Base-by-base conservation (phyloP, 2,113 vertebrate species). In the Siniperca chuatsi region DNA sequence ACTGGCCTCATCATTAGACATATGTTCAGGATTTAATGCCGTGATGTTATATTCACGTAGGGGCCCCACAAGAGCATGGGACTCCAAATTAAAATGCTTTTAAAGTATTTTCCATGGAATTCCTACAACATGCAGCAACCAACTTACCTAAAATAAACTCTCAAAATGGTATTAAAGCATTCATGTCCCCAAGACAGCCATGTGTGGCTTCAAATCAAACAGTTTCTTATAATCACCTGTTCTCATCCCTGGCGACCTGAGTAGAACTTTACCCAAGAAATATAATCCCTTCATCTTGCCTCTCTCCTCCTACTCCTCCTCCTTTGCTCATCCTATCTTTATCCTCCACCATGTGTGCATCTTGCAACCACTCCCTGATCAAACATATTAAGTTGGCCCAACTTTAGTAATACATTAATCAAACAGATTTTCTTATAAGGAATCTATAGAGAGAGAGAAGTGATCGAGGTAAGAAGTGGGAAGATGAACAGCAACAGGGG, bases 1-100 rank as follows among this genome's bases (percentile, higher is more conserved):
- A 75, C 74, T 10, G 44, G 75, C 75, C 64, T 73, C 78, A 79
- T 90, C 87, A 84, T 85, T 68, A 83, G 78, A 83, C 79, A 79
- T 89, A 87, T 85, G 83, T 89, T 85, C 66, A 76, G 58, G 69
- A 75, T 87, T 87, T 82, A 83, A 85, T 79, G 66, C 79, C 54
- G 87, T 86, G 64, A 90, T 90, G 80, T 89, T 85, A 82, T 91
- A 89, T 92, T 88, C 58, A 91, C 90, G 84, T 44, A 35, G 33
- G 35, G 62, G 44, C 79, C 46, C 57, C 21, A 37, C 20, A 62
- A 40, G 44, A 71, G 25, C 68, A 77, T 37, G 12, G 44, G 71
- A 66, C 70, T 81, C 35, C 16, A 71, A 76, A 82, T 89, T 57
- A 73, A 87, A 89, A 89, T 77, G 66, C 77, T 75, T 84, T 86